phyloP scores from a whole-genome alignment of 2,888 invertebrate genomes.

The Sphaerophoria rueppellii region DNA sequence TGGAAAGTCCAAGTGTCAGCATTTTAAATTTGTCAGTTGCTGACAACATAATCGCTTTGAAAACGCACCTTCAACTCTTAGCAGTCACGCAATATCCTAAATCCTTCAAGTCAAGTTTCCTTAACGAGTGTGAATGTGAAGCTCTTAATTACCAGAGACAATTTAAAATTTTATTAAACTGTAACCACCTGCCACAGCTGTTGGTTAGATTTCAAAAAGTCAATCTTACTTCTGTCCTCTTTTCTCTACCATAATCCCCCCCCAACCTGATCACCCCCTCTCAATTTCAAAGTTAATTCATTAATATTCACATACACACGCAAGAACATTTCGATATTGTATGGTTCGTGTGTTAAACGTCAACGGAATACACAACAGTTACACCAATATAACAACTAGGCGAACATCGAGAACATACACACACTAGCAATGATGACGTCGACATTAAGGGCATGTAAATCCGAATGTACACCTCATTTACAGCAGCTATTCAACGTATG shows the following conservation, averaged over 20 bases:
- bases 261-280: not conserved
- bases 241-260: not conserved
- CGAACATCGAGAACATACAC: conserved; percentile 1
- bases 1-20: too few relatives aligned
- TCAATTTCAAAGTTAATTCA: conserved; percentile 10
- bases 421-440: conserved; percentile 6
- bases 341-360: conserved; percentile 35
- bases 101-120: not conserved
- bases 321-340: conserved; percentile 29
- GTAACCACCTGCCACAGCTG: conserved; percentile 44
- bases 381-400: conserved; percentile 32
- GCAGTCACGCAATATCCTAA: conserved; percentile 18
- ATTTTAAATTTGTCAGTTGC: too few relatives aligned
- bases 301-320: conserved; percentile 36
- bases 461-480: conserved; percentile 66
- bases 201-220: conserved; percentile 56
- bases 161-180: conserved; percentile 52
- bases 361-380: conserved; percentile 30
- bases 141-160: conserved; percentile 50
- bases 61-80: not conserved
- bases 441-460: conserved; percentile 68
- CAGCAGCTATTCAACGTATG: conserved; percentile 68
- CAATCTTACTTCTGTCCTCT: conserved; percentile 31
- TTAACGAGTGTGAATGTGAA: not conserved
- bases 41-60: too few relatives aligned